phyloP scores from a whole-genome alignment of 2,888 invertebrate genomes.

The Cantharis nigra region DNA sequence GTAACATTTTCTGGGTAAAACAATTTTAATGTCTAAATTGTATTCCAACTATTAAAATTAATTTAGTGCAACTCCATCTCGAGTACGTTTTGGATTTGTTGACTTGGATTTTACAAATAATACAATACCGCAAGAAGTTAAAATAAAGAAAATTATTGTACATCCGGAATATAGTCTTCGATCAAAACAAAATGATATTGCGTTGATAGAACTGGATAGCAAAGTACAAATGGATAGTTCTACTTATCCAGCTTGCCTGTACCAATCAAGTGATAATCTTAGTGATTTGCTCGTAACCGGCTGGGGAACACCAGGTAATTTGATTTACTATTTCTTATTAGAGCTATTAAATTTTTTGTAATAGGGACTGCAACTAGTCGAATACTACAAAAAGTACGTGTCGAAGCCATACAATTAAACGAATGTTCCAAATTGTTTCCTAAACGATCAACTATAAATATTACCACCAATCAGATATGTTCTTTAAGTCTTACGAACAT shows the following conservation, averaged over 20 bases:
- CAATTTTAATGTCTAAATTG: neutral
- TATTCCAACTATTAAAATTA: neutral
- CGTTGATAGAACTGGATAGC: conserved; percentile 49
- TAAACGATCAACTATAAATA: conserved; percentile 2
- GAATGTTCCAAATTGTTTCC: conserved; percentile 29
- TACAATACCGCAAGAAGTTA: conserved; percentile 41
- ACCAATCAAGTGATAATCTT: conserved; percentile 44
- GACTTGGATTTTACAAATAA: conserved; percentile 41
- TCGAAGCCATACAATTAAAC: conserved; percentile 30
- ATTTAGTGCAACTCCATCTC: conserved; percentile 15
- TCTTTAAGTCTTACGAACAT: neutral
- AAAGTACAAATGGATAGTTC: conserved; percentile 41
- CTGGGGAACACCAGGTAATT: conserved; percentile 51
- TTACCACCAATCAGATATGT: neutral
- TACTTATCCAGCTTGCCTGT: conserved; percentile 58
- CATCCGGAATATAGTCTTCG: conserved; percentile 50
- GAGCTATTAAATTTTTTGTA: conserved; percentile 18
- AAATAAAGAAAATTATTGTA: conserved; percentile 42
- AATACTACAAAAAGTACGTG: conserved; percentile 41
- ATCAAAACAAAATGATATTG: conserved; percentile 54
- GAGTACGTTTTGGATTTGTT: conserved; percentile 46
- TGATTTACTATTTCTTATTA: neutral
- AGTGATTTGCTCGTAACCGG: conserved; percentile 50
- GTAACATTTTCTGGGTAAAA: conserved; percentile 26
- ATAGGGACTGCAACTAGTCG: conserved; percentile 37